phyloP scores from a whole-genome alignment of 2,797 vertebrate genomes.

The Apodemus agrarius region DNA sequence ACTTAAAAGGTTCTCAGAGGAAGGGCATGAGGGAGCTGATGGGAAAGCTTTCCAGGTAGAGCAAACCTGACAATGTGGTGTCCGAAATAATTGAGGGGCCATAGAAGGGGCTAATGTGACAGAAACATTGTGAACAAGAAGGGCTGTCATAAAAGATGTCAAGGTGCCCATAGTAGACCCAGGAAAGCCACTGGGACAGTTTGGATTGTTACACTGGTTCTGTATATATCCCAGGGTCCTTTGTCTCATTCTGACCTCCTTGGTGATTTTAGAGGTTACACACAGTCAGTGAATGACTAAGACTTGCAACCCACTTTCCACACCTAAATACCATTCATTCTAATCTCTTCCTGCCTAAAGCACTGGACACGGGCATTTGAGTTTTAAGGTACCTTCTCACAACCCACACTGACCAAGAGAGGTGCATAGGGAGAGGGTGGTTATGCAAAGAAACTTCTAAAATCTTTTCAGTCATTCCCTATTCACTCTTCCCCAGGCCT shows the following conservation, averaged over 20 bases:
- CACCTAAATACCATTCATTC: neutral
- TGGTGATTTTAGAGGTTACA: neutral
- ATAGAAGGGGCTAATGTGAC: neutral
- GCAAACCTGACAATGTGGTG: neutral
- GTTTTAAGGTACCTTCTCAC: neutral
- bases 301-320: neutral
- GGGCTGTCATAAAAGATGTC: accelerated
- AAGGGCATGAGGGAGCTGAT: neutral
- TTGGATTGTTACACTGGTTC: neutral
- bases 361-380: neutral
- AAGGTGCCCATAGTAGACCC: neutral
- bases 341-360: neutral
- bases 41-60: neutral
- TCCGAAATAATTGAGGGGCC: neutral
- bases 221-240: neutral
- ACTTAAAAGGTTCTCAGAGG: neutral
- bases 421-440: accelerated
- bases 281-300: neutral
- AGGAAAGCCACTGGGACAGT: neutral
- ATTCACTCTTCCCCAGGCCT: accelerated
- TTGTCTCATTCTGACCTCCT: neutral
- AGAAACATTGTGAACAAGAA: neutral
- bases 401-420: neutral
- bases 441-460: neutral
- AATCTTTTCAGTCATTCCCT: neutral